Evolutionary conservation across 37 sponge, comb jelly and placozoan genomes (phyloP).

Genomic region (Chondrilla cf. caribensis): DNA sequence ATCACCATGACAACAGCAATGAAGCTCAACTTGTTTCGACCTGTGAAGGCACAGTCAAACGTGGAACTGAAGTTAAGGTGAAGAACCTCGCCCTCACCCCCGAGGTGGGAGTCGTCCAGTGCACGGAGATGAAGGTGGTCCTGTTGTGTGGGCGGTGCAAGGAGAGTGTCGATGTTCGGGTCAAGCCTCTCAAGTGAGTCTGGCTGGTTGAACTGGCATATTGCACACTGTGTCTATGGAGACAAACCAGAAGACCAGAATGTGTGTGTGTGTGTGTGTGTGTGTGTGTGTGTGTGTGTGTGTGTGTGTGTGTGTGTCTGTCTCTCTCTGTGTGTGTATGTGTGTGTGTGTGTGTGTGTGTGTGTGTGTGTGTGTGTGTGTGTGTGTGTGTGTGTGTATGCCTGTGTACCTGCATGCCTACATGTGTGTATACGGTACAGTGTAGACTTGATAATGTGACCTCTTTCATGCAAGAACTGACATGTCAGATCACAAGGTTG

Average conservation of each 20-base stretch:
- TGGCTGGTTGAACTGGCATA: no score
- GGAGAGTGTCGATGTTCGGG: background rate
- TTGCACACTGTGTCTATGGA: background rate
- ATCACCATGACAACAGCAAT: background rate
- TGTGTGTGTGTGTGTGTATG: background rate
- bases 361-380: conserved; percentile 41
- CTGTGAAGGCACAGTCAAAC: background rate
- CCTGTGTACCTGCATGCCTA: no score
- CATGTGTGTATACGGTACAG: no score
- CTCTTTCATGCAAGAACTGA: no score
- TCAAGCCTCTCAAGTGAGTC: background rate
- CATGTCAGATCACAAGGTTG: no score
- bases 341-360: conserved; percentile 39
- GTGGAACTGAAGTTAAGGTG: background rate
- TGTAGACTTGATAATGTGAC: no score
- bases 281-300: conserved; percentile 41
- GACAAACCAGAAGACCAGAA: background rate
- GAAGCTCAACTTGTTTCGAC: background rate
- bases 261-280: conserved; percentile 13
- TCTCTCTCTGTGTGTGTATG: background rate
- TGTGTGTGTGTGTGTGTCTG: background rate
- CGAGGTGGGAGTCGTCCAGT: conserved; percentile 21
- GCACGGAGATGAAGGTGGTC: background rate
- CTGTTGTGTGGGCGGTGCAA: conserved; percentile 5
- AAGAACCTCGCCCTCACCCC: background rate